Percentiles rank a stretch among this genome's conserved stretches.
phyloP scores from a whole-genome alignment of 2,888 invertebrate genomes.

The Fissipunctia ypsillon region DNA sequence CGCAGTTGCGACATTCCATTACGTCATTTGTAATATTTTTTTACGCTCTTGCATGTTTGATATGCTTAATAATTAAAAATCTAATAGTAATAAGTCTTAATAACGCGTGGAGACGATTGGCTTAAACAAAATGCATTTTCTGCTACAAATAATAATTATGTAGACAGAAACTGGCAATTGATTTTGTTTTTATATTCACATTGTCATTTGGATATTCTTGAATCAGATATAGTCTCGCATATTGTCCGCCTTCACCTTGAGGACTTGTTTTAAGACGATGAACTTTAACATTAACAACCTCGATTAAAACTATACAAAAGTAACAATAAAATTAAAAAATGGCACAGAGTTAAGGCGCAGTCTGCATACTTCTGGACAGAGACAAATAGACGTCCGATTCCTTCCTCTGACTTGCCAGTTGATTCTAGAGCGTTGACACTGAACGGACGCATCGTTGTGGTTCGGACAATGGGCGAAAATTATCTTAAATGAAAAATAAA shows the following conservation, averaged over 20 bases:
- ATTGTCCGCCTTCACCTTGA: conserved; percentile 48
- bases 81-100: not conserved
- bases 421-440: no score
- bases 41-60: not conserved
- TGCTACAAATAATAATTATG: not conserved
- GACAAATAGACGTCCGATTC: no score
- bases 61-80: not conserved
- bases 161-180: not conserved
- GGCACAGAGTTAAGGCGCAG: no score
- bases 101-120: not conserved
- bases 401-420: no score
- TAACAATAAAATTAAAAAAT: not conserved
- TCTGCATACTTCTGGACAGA: no score
- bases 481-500: no score
- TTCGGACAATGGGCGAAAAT: no score
- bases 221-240: conserved; percentile 2
- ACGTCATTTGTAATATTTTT: conserved; percentile 2
- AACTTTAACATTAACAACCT: conserved; percentile 38
- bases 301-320: not conserved
- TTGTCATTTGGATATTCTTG: conserved; percentile 12
- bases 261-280: conserved; percentile 48
- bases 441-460: no score
- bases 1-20: conserved; percentile 13
- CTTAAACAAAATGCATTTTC: not conserved
- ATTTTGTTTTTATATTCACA: conserved; percentile 12